Evolutionary conservation across 1,140 invertebrate species (phyloP), one percentile per base, ranked within the genome.

Genomic region (Stegodyphus mimosarum): DNA sequence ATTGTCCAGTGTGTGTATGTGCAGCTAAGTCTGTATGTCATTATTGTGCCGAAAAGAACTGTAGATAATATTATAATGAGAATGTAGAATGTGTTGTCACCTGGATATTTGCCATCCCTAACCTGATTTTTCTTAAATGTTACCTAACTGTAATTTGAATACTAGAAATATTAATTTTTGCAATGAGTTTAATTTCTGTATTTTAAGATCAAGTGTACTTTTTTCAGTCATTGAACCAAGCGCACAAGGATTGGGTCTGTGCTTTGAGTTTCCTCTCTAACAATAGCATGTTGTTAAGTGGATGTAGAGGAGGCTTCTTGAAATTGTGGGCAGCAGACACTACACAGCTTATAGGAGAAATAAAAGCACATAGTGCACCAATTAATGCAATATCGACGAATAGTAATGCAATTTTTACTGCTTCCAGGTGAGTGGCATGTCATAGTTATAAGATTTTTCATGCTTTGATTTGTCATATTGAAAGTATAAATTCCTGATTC

Each of bases 201-300:
- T 33, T 33, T 33, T 33, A 33, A 33, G 66, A 69, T n/a, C 17
- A 5, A 33, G 17, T 50, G 33, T 33, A 33, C 33, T 33, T 18
- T 64, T 77, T 64, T 49, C 91, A 96, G 92, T 95, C 95, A 51
- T 90, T 96, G 18, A 96, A 95, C 90, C 95, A 95, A 90, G 96
- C 95, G 55, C 96, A 97, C 90, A 95, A 95, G 90, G 95, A 96
- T 90, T 97, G 96, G 96, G 94, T 97, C 74, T 94, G 94, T 89
- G 95, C 95, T 49, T 90, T 97, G 87, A 92, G 92, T 83, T 93
- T 94, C 89, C 92, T 95, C 86, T 93, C 93, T 67, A 91, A 90
- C 9, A 90, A 89, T 18, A 88, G 89, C 73, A 55, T 74, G 6
- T 90, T 96, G 89, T 91, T 95, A 63, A 95, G 94, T 85, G 95